phyloP scores from a whole-genome alignment of 2,888 invertebrate species.

The Philhelius pedissequus region DNA sequence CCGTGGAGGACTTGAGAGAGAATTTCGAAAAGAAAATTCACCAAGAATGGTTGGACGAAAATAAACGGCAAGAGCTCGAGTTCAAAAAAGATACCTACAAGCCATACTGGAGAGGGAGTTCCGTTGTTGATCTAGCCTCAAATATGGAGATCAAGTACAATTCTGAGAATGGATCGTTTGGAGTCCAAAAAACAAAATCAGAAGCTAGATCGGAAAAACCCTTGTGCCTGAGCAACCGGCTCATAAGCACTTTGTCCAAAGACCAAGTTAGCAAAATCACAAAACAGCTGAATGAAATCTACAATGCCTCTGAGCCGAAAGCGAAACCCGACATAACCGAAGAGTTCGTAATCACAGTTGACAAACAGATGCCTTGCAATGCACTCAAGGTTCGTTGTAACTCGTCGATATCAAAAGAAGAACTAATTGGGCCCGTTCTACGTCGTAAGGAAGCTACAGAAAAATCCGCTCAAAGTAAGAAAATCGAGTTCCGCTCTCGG shows the following conservation, averaged over 20 bases:
- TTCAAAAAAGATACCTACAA: conserved; percentile 86
- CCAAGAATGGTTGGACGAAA: conserved; percentile 80
- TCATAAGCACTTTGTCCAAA: conserved; percentile 91
- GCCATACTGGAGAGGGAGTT: conserved; percentile 90
- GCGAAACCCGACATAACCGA: conserved; percentile 72
- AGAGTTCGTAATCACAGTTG: conserved; percentile 84
- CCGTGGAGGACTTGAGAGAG: conserved; percentile 91
- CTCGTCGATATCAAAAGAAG: conserved; percentile 80
- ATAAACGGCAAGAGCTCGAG: conserved; percentile 75
- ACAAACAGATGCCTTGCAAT: conserved; percentile 75
- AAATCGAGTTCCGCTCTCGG: conserved; percentile 47
- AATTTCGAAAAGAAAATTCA: conserved; percentile 85
- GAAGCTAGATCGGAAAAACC: conserved; percentile 75
- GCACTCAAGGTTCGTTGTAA: conserved; percentile 82
- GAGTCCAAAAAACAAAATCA: conserved; percentile 33
- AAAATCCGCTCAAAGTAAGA: conserved; percentile 48
- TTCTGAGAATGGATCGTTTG: conserved; percentile 75
- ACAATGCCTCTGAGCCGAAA: conserved; percentile 80
- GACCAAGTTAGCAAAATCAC: conserved; percentile 90
- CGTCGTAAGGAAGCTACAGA: conserved; percentile 74
- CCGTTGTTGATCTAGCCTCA: conserved; percentile 89
- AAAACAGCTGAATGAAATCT: conserved; percentile 89
- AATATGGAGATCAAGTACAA: conserved; percentile 84
- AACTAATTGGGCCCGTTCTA: conserved; percentile 76
- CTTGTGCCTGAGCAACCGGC: conserved; percentile 85